Evolutionary conservation across 2,888 invertebrate species (phyloP).

Genomic region (Erpobdella octoculata): DNA sequence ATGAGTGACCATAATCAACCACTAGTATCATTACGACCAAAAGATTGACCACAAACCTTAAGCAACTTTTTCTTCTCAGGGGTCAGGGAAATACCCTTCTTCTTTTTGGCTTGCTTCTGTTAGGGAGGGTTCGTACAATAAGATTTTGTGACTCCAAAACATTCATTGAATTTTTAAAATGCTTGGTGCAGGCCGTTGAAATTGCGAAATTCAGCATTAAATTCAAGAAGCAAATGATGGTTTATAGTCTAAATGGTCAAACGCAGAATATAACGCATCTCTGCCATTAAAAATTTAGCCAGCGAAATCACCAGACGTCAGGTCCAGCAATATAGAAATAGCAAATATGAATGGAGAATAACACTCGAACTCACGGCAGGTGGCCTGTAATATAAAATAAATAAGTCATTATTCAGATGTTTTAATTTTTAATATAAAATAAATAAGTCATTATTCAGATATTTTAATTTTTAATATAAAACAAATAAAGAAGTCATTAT

Average conservation of each 20-base stretch:
- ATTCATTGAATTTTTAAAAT: too few species aligned
- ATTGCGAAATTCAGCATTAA: too few species aligned
- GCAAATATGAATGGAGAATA: not conserved
- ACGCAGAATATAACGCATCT: not conserved
- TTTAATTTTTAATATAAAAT: not conserved
- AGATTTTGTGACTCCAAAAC: not conserved
- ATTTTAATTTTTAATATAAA: too few species aligned
- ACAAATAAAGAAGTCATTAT: too few species aligned
- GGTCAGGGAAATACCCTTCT: slow-evolving; percentile 34
- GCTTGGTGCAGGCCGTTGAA: not conserved
- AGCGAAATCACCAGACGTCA: not conserved
- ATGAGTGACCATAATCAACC: too few species aligned
- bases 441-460: too few species aligned
- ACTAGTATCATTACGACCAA: too few species aligned
- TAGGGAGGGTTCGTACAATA: too few species aligned
- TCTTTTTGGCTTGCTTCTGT: slow-evolving; percentile 37
- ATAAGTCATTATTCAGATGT: too few species aligned
- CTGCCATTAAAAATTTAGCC: not conserved
- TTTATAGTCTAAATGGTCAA: not conserved
- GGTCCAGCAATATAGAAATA: too few species aligned
- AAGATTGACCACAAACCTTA: slow-evolving; percentile 29
- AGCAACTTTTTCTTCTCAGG: slow-evolving; percentile 36
- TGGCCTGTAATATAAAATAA: slow-evolving; percentile 19
- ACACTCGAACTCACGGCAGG: slow-evolving; percentile 23
- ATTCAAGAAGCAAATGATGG: too few species aligned